These are phyloP conservation scores for Artemia sinica DNA, from an alignment of 2,888 invertebrate genomes.

Conservation along the genomic window DNA sequence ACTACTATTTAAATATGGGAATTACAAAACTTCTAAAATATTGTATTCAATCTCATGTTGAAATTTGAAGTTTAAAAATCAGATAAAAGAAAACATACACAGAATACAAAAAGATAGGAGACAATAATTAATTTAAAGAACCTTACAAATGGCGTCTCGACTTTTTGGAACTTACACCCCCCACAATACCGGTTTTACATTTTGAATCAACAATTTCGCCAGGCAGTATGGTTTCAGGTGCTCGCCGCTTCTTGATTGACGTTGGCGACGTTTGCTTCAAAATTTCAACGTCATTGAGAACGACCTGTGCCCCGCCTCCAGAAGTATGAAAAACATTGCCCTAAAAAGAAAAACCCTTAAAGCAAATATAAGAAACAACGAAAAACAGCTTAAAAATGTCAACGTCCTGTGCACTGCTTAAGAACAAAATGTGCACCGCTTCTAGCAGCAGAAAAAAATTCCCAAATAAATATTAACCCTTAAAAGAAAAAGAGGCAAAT, in stretches of 20 bases:
- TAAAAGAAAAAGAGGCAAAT: slow-evolving; percentile 1
- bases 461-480: background rate
- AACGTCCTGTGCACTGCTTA: background rate
- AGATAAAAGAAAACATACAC: too few relatives aligned
- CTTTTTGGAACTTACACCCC: background rate
- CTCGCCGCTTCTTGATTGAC: slow-evolving; percentile 25
- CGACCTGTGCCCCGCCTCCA: slow-evolving; percentile 84
- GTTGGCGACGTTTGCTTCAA: slow-evolving; percentile 62
- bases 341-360: slow-evolving; percentile 31
- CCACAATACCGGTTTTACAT: background rate
- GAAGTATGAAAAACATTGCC: slow-evolving; percentile 83
- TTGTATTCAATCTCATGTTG: too few relatives aligned
- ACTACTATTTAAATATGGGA: too few relatives aligned
- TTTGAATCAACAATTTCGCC: background rate
- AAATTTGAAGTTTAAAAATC: too few relatives aligned
- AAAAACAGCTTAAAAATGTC: background rate
- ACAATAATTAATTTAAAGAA: too few relatives aligned
- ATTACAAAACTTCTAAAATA: too few relatives aligned
- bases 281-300: slow-evolving; percentile 85
- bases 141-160: background rate
- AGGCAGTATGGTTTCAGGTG: background rate
- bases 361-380: background rate
- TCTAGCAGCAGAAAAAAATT: too few relatives aligned
- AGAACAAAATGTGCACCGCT: background rate
- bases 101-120: too few relatives aligned